Conservation (phyloP, 2,888 invertebrate genomes). For the Meganola albula region DNA sequence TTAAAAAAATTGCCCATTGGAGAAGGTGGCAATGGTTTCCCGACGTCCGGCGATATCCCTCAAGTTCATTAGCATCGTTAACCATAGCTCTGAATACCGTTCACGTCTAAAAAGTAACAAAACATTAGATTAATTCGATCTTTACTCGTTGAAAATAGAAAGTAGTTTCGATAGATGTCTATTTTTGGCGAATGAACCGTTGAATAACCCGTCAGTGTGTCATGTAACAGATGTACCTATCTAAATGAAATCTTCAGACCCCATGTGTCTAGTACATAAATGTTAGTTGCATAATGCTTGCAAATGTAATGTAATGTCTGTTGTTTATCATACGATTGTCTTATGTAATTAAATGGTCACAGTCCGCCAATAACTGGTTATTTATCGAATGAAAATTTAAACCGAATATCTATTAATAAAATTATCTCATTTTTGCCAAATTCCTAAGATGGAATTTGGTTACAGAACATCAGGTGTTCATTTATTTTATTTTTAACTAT, state of each 20-base stretch:
- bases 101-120: constrained; percentile 59
- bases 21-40: constrained; percentile 63
- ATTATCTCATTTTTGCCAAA: too few relatives aligned
- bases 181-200: constrained; percentile 42
- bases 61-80: constrained; percentile 66
- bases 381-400: too few relatives aligned
- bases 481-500: too few relatives aligned
- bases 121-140: too few relatives aligned
- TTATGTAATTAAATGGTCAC: constrained; percentile 24
- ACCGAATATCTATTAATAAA: too few relatives aligned
- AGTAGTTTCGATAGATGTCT: constrained; percentile 54
- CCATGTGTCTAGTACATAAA: too few relatives aligned
- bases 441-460: too few relatives aligned
- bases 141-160: constrained; percentile 62
- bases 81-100: constrained; percentile 30
- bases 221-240: constrained; percentile 25
- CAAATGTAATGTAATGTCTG: too few relatives aligned
- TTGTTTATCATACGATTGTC: background rate
- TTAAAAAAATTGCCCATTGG: too few relatives aligned
- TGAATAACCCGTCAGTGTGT: constrained; percentile 16
- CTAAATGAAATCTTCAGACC: constrained; percentile 28
- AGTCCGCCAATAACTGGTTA: too few relatives aligned
- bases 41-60: constrained; percentile 53
- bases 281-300: too few relatives aligned
- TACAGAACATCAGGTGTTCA: too few relatives aligned